Evolutionary conservation across 1,140 invertebrate species (phyloP).

Genomic region (Lasioglossum albipes): DNA sequence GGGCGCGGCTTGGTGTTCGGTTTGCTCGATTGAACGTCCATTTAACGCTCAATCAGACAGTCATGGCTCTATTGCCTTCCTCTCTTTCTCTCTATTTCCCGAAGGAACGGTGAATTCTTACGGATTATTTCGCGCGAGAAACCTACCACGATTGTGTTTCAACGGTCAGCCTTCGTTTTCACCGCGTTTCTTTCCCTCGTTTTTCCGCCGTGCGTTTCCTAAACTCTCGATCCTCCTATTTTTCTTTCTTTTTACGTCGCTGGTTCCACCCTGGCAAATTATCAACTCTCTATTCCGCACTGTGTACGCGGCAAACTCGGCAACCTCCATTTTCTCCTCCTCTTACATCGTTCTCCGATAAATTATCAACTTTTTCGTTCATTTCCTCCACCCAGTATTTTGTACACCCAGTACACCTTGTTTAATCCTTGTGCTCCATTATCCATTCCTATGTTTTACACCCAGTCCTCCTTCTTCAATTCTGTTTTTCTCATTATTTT

Average conservation of each 20-base stretch:
- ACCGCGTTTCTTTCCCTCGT: neutral
- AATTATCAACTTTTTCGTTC: too few species aligned
- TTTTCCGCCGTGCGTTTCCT: neutral
- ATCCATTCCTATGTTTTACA: too few species aligned
- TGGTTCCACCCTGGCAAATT: neutral
- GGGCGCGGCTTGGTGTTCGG: conserved; percentile 18
- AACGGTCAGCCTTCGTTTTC: neutral
- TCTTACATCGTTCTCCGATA: too few species aligned
- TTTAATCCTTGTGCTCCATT: too few species aligned
- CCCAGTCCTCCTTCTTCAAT: too few species aligned
- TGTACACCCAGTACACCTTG: too few species aligned
- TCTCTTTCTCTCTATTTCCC: neutral
- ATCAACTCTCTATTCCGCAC: neutral
- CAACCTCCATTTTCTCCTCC: too few species aligned
- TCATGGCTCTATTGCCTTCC: conserved; percentile 6
- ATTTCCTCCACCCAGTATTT: too few species aligned
- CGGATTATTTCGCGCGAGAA: conserved; percentile 14
- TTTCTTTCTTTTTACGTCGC: too few species aligned
- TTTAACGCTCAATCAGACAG: conserved; percentile 52
- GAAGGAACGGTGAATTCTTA: conserved; percentile 33
- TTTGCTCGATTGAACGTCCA: conserved; percentile 39
- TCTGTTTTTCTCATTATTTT: too few species aligned
- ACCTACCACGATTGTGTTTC: neutral
- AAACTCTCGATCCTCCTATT: neutral
- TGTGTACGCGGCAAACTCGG: too few species aligned